Conservation (phyloP, 1,140 invertebrate species). For the Hyles vespertilio region DNA sequence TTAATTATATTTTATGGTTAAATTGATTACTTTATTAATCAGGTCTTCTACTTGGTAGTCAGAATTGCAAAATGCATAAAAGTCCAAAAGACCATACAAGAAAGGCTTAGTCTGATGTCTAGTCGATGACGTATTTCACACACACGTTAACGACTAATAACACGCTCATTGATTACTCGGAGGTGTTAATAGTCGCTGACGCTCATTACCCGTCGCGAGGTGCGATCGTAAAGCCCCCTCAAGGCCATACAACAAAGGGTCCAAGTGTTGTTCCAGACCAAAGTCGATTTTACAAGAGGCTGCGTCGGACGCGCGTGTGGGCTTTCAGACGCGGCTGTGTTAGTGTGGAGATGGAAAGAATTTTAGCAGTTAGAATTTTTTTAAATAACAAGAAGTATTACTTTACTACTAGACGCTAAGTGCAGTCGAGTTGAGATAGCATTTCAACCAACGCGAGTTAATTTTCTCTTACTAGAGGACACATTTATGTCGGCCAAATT, state of each 20-base stretch:
- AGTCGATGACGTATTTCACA: background rate
- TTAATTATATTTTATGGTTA: too few species aligned
- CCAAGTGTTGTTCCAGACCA: constrained; percentile 56
- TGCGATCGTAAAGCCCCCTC: constrained; percentile 62
- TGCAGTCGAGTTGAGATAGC: too few species aligned
- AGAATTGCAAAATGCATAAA: background rate
- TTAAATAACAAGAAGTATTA: too few species aligned
- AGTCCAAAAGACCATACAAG: background rate
- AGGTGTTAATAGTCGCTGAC: constrained; percentile 71
- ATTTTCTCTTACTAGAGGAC: too few species aligned
- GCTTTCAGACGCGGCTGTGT: constrained; percentile 28
- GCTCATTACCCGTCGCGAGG: constrained; percentile 54
- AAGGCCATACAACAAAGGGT: constrained; percentile 66
- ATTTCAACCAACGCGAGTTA: too few species aligned
- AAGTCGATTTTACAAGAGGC: constrained; percentile 71
- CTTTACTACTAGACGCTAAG: too few species aligned
- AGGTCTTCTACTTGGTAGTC: too few species aligned
- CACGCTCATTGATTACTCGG: constrained; percentile 56
- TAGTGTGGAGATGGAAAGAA: constrained; percentile 37
- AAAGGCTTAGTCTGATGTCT: too few species aligned
- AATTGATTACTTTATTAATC: too few species aligned
- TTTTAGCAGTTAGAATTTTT: background rate
- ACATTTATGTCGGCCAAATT: too few species aligned
- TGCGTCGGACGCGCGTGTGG: constrained; percentile 63
- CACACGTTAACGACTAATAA: constrained; percentile 7